These are phyloP conservation scores for Clupea harengus DNA, from an alignment of 2,113 vertebrate species.

Conservation along the genomic window DNA sequence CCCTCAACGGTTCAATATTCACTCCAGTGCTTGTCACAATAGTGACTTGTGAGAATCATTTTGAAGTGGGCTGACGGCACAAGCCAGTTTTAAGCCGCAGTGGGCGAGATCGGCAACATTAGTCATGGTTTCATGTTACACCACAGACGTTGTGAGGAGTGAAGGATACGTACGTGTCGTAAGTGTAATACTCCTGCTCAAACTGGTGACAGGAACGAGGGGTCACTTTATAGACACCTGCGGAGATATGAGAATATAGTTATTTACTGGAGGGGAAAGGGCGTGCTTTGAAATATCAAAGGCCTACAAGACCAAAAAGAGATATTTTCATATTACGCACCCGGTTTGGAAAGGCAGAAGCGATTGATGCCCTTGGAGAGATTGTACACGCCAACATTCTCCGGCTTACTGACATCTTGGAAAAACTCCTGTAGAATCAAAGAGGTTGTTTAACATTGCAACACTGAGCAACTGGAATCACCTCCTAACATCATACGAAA, in stretches of 20 bases:
- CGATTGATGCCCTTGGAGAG: conserved; percentile 96
- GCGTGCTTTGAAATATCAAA: not conserved
- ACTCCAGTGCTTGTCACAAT: too few relatives aligned
- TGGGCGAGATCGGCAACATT: too few relatives aligned
- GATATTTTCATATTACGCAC: conserved; percentile 57
- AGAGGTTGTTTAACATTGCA: not conserved
- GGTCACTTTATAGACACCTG: conserved; percentile 97
- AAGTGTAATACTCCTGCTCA: conserved; percentile 94
- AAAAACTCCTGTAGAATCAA: conserved; percentile 85
- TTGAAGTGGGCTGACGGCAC: too few relatives aligned
- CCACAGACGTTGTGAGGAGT: not conserved
- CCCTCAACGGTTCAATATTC: too few relatives aligned
- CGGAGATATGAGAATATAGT: not conserved
- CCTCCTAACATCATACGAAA: too few relatives aligned
- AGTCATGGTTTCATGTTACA: not conserved
- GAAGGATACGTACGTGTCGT: conserved; percentile 85
- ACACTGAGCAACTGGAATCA: too few relatives aligned
- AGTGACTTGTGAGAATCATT: too few relatives aligned
- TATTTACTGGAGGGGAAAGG: not conserved
- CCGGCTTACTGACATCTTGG: conserved; percentile 93
- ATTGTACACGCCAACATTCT: conserved; percentile 97
- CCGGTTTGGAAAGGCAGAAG: conserved; percentile 97
- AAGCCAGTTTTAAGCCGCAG: too few relatives aligned
- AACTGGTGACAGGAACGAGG: conserved; percentile 98
- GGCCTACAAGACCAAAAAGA: not conserved